Base-by-base conservation (phyloP, 1,140 invertebrate species). In the Copidosoma floridanum region DNA sequence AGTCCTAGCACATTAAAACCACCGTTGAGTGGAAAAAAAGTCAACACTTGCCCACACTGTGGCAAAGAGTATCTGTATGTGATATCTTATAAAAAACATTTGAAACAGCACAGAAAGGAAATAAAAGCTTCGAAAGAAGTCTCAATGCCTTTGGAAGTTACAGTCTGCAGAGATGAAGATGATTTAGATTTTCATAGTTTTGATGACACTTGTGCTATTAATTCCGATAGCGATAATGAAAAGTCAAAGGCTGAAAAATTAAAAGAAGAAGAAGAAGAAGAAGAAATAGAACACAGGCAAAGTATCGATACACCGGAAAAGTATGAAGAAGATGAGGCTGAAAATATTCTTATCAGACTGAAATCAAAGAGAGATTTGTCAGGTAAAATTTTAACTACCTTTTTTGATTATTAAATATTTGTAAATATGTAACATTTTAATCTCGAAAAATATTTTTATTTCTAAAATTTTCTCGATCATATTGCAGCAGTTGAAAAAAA, bases 41-140 rank as follows among this genome's bases (percentile, higher is more conserved):
- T 71, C 2, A 81, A 75, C 44, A 80, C 79, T 50, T 81, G 79
- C 61, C 76, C 78, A 5, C 68, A 81, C 53, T 81, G 79, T 52
- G 77, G 78, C 11, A 81, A 80, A 62, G 76, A 79, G 32, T 81
- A 81, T 63, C 64, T 78, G n/a, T 81, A 81, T 27, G 71, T 81
- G 16, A 80, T 76, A 46, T 80, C 79, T 2, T 81, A 71, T 51
- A 79, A 72, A 27, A 81, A 81, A 50, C 79, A 81, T 48, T 60
- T 80, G 12, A 79, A 77, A 21, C 76, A 76, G 47, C 78, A 80
- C 18, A 75, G 78, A 38, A 71, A 65, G 21, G 73, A 77, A 23
- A 65, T 72, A 51, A 67, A 68, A 12, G 32, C 69, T 43, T 7
- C 61, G 20, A 71, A 68, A 41, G 66, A 68, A 3, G 64, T 66